These are phyloP conservation scores for Odontomachus brunneus DNA, from an alignment of 1,140 invertebrate species.

Conservation along the genomic window DNA sequence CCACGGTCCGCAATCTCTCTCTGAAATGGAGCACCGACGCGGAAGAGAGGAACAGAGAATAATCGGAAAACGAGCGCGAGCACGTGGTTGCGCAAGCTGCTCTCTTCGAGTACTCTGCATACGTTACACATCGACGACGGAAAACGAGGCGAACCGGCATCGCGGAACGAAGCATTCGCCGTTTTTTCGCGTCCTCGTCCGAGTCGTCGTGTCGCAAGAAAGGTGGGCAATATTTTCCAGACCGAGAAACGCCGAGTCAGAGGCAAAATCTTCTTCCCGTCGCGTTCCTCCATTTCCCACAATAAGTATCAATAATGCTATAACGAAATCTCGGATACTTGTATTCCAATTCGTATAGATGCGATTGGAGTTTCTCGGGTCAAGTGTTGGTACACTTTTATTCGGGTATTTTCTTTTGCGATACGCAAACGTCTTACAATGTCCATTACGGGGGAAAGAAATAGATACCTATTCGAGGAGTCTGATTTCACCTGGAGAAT, in stretches of 20 bases:
- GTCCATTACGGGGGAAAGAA: not conserved
- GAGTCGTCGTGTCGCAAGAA: slow-evolving; percentile 14
- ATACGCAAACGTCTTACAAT: not conserved
- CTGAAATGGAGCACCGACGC: slow-evolving; percentile 28
- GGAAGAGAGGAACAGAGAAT: not conserved
- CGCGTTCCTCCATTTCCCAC: too few relatives aligned
- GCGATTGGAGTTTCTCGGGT: too few relatives aligned
- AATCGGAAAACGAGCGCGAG: slow-evolving; percentile 3
- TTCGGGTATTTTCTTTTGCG: not conserved
- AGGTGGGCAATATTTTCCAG: too few relatives aligned
- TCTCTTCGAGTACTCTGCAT: not conserved
- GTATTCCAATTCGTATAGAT: too few relatives aligned
- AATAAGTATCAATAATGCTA: too few relatives aligned
- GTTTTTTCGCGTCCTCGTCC: slow-evolving; percentile 2
- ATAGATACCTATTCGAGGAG: slow-evolving; percentile 13
- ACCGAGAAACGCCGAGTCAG: too few relatives aligned
- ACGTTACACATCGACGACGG: slow-evolving; percentile 47
- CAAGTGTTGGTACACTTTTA: not conserved
- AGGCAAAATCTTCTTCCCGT: too few relatives aligned
- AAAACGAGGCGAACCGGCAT: slow-evolving; percentile 38
- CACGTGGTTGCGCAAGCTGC: slow-evolving; percentile 35
- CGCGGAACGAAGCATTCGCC: slow-evolving; percentile 17
- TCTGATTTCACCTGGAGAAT: slow-evolving; percentile 39
- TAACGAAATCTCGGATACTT: too few relatives aligned
- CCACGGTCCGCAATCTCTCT: slow-evolving; percentile 21